Conservation (phyloP, 1,140 invertebrate species). For the Hycleus phaleratus region DNA sequence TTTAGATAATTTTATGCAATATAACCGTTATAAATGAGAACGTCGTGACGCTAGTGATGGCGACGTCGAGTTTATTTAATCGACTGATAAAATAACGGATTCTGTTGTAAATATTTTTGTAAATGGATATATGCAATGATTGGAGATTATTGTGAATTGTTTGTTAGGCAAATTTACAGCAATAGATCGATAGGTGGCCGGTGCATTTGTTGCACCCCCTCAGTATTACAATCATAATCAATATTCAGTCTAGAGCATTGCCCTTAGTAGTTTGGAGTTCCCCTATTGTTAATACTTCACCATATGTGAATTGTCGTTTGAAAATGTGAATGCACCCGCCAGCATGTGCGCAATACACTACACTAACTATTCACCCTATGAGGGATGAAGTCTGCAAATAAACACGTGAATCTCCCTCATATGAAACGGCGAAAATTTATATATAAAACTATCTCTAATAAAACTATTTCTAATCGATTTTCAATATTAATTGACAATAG, state of each 20-base stretch:
- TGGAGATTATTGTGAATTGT: no score
- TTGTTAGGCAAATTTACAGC: no score
- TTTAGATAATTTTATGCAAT: background rate
- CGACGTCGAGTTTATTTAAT: no score
- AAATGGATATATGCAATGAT: no score
- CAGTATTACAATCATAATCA: constrained; percentile 10
- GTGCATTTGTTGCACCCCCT: constrained; percentile 18
- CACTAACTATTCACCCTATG: constrained; percentile 11
- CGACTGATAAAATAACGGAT: no score
- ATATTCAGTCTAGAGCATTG: constrained; percentile 20
- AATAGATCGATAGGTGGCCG: background rate
- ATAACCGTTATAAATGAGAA: no score
- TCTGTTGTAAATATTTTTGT: no score
- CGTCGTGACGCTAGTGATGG: no score
- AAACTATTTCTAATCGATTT: no score
- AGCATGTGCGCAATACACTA: constrained; percentile 18
- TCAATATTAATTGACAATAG: no score
- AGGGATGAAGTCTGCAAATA: constrained; percentile 12
- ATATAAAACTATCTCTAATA: no score
- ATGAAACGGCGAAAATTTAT: no score
- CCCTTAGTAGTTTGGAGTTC: constrained; percentile 18
- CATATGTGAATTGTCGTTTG: constrained; percentile 6
- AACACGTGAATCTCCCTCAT: constrained; percentile 4
- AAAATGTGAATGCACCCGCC: constrained; percentile 18
- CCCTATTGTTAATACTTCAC: constrained; percentile 9